Conservation (phyloP, 2,113 vertebrate species). For the Burhinus bistriatus region DNA sequence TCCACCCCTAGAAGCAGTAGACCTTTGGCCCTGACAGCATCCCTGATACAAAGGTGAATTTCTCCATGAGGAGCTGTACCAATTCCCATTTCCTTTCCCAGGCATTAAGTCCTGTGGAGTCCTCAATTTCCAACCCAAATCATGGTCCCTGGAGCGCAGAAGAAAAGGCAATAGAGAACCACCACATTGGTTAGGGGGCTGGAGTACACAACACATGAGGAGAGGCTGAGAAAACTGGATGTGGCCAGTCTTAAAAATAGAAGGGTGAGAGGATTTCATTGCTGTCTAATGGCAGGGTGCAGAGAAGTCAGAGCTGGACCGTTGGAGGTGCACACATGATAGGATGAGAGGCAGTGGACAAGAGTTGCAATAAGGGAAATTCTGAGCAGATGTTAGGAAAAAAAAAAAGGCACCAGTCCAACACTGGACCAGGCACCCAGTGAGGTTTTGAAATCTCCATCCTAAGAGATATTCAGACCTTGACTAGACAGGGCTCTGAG, state of each 20-base stretch:
- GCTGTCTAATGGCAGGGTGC: neutral
- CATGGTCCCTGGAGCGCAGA: rapidly evolving
- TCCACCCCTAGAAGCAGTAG: neutral
- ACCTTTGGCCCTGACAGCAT: neutral
- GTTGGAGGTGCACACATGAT: rapidly evolving
- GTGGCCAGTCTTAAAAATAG: neutral
- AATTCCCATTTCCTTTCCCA: neutral
- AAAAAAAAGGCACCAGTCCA: neutral
- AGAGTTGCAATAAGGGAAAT: neutral
- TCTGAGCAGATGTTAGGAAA: neutral
- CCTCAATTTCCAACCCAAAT: neutral
- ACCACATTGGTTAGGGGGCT: neutral
- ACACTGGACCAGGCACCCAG: neutral
- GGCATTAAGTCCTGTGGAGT: neutral
- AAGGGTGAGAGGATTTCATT: neutral
- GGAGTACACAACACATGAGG: rapidly evolving
- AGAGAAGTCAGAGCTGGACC: neutral
- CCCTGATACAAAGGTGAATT: neutral
- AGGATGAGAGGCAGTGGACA: neutral
- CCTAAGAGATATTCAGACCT: neutral
- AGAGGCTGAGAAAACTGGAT: neutral
- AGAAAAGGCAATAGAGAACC: neutral
- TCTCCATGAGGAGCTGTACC: neutral
- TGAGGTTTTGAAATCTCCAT: neutral
- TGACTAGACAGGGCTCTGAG: neutral